These are phyloP conservation scores for Macroramphosus scolopax DNA, from an alignment of 2,797 vertebrate species.

Conservation along the genomic window DNA sequence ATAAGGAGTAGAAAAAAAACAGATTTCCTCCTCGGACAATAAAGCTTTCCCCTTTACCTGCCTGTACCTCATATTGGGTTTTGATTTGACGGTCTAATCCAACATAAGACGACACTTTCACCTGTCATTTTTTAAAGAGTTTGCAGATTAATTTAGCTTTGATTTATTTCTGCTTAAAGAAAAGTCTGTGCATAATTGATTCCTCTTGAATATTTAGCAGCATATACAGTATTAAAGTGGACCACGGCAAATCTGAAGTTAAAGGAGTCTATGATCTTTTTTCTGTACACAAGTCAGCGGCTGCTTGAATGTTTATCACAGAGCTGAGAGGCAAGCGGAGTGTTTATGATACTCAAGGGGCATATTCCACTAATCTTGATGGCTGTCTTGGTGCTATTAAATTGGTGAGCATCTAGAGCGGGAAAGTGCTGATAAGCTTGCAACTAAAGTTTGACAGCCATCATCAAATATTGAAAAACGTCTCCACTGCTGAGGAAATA, in stretches of 20 bases:
- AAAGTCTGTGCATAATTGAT: conserved; percentile 11
- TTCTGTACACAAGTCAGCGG: conserved; percentile 36
- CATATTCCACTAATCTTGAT: conserved; percentile 51
- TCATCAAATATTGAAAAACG: conserved; percentile 9
- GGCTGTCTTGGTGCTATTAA: conserved; percentile 32
- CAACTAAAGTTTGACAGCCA: conserved; percentile 3
- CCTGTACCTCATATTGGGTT: neutral
- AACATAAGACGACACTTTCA: neutral
- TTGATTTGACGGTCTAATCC: too few species aligned
- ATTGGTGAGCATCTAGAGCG: conserved; percentile 17
- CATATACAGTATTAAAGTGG: conserved; percentile 16
- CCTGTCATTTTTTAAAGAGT: too few species aligned
- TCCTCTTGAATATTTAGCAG: too few species aligned
- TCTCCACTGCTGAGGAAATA: conserved; percentile 4
- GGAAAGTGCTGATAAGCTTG: conserved; percentile 32
- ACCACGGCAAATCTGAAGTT: conserved; percentile 28
- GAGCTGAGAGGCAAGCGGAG: conserved; percentile 27
- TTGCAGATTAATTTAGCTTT: neutral
- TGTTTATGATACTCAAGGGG: conserved; percentile 44
- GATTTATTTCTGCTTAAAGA: conserved; percentile 10
- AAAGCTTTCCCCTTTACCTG: neutral
- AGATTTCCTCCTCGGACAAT: neutral
- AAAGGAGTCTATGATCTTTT: conserved; percentile 39
- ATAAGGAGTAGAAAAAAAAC: neutral
- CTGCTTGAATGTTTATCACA: conserved; percentile 42